Conservation (phyloP, 2,113 vertebrate species). For the Oncorhynchus masou region DNA sequence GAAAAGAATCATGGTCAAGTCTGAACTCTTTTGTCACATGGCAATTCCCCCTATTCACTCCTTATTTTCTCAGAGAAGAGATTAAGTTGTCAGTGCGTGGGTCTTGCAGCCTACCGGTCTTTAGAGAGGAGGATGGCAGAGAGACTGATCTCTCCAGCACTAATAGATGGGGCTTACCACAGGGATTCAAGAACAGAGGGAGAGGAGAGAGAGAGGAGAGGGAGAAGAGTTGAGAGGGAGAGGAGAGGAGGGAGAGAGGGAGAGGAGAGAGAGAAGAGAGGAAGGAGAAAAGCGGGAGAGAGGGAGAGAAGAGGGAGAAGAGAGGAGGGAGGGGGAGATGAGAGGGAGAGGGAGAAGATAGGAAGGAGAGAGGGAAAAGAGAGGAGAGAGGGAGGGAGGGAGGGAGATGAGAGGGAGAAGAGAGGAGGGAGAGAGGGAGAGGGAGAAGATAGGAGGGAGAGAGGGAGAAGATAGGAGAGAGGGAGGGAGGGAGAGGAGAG, state of each 20-base stretch:
- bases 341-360: too few relatives aligned
- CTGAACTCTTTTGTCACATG: slow-evolving; percentile 50
- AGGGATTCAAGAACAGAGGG: too few relatives aligned
- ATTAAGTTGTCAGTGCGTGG: slow-evolving; percentile 80
- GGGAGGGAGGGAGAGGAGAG: too few relatives aligned
- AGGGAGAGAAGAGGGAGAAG: neutral
- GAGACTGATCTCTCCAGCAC: slow-evolving; percentile 73
- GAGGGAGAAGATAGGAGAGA: too few relatives aligned
- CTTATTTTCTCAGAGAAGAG: slow-evolving; percentile 66
- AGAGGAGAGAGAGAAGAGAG: slow-evolving; percentile 30
- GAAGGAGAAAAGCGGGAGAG: neutral
- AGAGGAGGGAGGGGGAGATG: slow-evolving; percentile 9
- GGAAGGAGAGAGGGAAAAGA: too few relatives aligned
- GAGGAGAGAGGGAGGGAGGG: too few relatives aligned
- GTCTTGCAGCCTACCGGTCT: slow-evolving; percentile 74
- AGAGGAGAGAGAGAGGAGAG: neutral
- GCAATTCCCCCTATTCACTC: slow-evolving; percentile 44
- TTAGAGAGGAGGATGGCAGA: slow-evolving; percentile 70
- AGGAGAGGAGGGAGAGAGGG: neutral
- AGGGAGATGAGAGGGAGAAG: too few relatives aligned
- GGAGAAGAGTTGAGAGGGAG: too few relatives aligned
- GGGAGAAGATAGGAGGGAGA: slow-evolving; percentile 61
- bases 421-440: neutral
- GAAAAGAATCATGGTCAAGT: slow-evolving; percentile 63
- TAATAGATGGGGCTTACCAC: slow-evolving; percentile 61